phyloP scores from a whole-genome alignment of 1,140 invertebrate species.

The Calliphora vicina region DNA sequence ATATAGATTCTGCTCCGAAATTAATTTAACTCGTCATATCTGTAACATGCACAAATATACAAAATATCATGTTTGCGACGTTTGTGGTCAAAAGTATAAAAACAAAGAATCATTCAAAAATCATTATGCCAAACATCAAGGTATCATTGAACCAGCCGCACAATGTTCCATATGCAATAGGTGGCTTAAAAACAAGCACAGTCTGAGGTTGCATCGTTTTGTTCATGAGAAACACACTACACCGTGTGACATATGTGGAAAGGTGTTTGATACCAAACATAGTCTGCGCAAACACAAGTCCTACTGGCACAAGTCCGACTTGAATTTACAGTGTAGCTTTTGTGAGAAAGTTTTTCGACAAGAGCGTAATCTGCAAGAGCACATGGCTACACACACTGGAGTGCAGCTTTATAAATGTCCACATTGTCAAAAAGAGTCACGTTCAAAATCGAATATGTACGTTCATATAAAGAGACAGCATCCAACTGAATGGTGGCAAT shows the following conservation, averaged over 20 bases:
- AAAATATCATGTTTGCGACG: constrained; percentile 55
- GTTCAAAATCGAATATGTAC: constrained; percentile 61
- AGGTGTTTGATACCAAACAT: constrained; percentile 41
- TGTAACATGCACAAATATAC: constrained; percentile 55
- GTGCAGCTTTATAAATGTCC: constrained; percentile 59
- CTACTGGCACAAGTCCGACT: constrained; percentile 42
- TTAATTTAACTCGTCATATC: constrained; percentile 51
- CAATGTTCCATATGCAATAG: constrained; percentile 50
- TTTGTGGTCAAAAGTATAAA: constrained; percentile 58
- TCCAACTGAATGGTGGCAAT: constrained; percentile 54
- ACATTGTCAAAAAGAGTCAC: constrained; percentile 59
- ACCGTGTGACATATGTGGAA: constrained; percentile 50
- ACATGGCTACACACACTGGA: constrained; percentile 62
- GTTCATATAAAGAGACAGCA: constrained; percentile 60
- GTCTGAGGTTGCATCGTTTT: constrained; percentile 50
- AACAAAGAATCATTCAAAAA: constrained; percentile 57
- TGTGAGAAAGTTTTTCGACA: constrained; percentile 57
- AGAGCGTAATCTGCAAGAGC: constrained; percentile 51
- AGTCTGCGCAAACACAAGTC: constrained; percentile 35
- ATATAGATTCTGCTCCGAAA: neutral
- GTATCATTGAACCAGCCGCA: constrained; percentile 50
- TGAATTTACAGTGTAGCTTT: constrained; percentile 48
- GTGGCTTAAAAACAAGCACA: constrained; percentile 58
- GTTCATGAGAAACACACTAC: constrained; percentile 52
- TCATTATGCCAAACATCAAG: constrained; percentile 53